phyloP scores from a whole-genome alignment of 2,797 vertebrate species.

The Loris lydekkerianus region DNA sequence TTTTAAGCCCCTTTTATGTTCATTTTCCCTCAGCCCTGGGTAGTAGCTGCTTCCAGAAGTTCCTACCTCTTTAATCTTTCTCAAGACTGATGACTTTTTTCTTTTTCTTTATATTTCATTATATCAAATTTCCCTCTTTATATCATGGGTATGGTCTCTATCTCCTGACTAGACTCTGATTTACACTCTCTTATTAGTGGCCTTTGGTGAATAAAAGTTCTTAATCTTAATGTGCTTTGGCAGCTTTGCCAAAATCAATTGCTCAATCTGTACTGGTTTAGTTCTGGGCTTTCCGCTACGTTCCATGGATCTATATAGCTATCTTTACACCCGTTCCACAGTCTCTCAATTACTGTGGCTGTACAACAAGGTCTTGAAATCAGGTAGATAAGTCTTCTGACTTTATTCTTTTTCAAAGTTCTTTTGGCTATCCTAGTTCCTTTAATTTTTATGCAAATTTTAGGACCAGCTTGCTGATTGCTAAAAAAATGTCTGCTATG shows the following conservation, averaged over 20 bases:
- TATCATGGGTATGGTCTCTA: background rate
- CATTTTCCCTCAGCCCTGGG: background rate
- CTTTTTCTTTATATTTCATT: background rate
- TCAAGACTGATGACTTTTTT: background rate
- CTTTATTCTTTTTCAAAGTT: background rate
- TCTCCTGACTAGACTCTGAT: background rate
- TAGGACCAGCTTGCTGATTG: background rate
- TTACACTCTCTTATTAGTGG: background rate
- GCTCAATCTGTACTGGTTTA: background rate
- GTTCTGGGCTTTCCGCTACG: background rate
- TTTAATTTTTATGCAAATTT: constrained; percentile 4
- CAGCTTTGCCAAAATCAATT: background rate
- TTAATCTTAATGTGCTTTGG: background rate
- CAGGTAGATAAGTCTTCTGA: background rate
- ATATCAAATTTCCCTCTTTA: background rate
- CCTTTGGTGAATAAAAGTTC: background rate
- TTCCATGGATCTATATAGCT: background rate
- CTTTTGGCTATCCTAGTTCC: background rate
- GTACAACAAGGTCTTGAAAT: background rate
- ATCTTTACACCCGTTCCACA: background rate
- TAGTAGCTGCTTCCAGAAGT: background rate
- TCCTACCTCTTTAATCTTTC: background rate
- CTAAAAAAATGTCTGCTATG: constrained; percentile 46
- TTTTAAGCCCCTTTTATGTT: background rate
- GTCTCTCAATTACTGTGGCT: background rate